Conservation (phyloP, 2,797 vertebrate species). For the Enteromius treurensis region DNA sequence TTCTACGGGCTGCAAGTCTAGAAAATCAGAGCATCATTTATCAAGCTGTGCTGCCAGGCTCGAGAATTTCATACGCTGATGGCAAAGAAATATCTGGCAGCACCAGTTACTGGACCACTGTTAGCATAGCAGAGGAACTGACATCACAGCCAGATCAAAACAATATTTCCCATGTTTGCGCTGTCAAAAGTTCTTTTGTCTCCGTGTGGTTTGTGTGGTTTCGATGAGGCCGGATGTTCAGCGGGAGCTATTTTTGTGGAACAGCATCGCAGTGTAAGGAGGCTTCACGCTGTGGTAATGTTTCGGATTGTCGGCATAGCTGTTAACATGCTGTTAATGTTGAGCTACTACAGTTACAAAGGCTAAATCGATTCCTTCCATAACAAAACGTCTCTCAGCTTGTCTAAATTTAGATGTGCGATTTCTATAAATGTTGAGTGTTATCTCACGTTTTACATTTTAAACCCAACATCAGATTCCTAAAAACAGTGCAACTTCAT, state of each 20-base stretch:
- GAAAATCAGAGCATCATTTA: conserved; percentile 15
- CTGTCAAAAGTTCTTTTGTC: conserved; percentile 10
- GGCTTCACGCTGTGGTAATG: conserved; percentile 63
- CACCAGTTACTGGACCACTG: conserved; percentile 66
- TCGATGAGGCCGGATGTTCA: conserved; percentile 31
- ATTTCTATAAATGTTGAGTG: background rate
- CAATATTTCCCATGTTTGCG: conserved; percentile 29
- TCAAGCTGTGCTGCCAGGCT: conserved; percentile 57
- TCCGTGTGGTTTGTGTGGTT: conserved; percentile 33
- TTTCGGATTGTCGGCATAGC: conserved; percentile 69
- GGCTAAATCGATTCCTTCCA: conserved; percentile 62
- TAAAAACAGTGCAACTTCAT: background rate
- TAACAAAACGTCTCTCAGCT: conserved; percentile 62
- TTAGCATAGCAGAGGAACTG: conserved; percentile 73
- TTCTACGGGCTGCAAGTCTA: background rate
- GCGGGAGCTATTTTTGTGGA: conserved; percentile 53
- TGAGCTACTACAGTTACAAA: conserved; percentile 64
- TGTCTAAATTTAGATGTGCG: conserved; percentile 67
- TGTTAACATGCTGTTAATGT: conserved; percentile 64
- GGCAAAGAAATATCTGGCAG: conserved; percentile 77
- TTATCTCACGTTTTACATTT: background rate
- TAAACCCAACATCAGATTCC: background rate
- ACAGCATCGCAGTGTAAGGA: conserved; percentile 50
- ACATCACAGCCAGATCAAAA: conserved; percentile 70
- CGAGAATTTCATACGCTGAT: conserved; percentile 77